Base-by-base conservation (phyloP, 1,140 invertebrate genomes). In the Papilio machaon region DNA sequence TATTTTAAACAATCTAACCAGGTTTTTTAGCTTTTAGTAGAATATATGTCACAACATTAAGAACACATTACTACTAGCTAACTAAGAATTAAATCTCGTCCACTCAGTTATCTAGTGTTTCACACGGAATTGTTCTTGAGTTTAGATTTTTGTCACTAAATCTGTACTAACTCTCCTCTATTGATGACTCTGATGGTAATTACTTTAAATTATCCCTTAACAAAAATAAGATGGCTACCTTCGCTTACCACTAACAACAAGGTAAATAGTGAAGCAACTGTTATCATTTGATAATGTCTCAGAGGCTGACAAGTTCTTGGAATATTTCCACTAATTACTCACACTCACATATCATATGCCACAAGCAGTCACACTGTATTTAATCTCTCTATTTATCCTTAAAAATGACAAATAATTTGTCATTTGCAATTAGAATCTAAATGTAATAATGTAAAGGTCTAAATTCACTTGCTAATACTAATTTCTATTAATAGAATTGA, bases 291-390 rank as follows among this genome's bases (percentile, higher is more conserved):
- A 87, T 88, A 89, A 88, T 73, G 77, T 79, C 58, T 79, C 43
- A 79, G 77, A 81, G 80, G 46, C 75, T 84, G 84, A 83, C 82
- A 81, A 74, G 73, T 80, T 83, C 83, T 80, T 88, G 91, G 90
- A 92, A 92, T 88, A 86, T 91, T 91, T 84, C 88, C 81, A 84
- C 82, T 90, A 87, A 89, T 90, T 85, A 87, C 81, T 79, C 80
- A 81, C 79, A 78, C 52, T 83, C 75, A 75, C 77, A 52, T 52
- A 49, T 64, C 64, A 74, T 43, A 64, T 38, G 38, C 60, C 49
- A 23, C 9, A 64, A 35, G 23, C 60, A 70, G 64, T 70, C 64
- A 70, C 9, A 11, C 13, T 54, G 17, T 64, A 19, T 64, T 60
- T 35, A 64, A 64, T 13, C 11, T 35, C 13, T 70, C 30, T 70